phyloP scores from a whole-genome alignment of 2,888 invertebrate genomes.

The Dryobota labecula region DNA sequence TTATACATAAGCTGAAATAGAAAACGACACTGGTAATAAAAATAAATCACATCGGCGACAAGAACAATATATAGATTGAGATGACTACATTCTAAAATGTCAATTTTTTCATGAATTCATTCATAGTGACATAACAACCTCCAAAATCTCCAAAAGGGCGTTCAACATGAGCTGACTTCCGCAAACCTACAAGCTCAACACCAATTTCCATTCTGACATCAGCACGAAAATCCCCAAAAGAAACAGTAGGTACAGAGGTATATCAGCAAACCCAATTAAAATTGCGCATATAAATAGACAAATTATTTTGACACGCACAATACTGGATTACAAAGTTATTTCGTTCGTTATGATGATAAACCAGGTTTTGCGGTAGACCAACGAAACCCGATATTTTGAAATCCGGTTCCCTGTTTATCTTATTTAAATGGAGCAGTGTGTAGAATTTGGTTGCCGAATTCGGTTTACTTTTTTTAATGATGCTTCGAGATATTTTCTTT shows the following conservation, averaged over 20 bases:
- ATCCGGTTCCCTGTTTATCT: slow-evolving; percentile 49
- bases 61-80: no score
- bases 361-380: slow-evolving; percentile 61
- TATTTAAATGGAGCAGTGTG: slow-evolving; percentile 57
- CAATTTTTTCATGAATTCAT: no score
- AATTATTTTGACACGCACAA: slow-evolving; percentile 64
- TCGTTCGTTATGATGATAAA: slow-evolving; percentile 62
- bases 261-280: slow-evolving; percentile 58
- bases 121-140: no score
- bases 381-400: slow-evolving; percentile 55
- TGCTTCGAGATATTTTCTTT: not conserved
- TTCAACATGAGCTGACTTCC: slow-evolving; percentile 24
- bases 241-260: slow-evolving; percentile 46
- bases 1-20: no score
- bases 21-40: no score
- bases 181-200: slow-evolving; percentile 19
- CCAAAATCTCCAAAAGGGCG: no score
- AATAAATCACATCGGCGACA: no score
- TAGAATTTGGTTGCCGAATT: slow-evolving; percentile 13
- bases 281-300: slow-evolving; percentile 66
- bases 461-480: slow-evolving; percentile 18
- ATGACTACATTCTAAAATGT: no score
- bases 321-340: slow-evolving; percentile 68
- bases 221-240: slow-evolving; percentile 53
- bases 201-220: slow-evolving; percentile 51